These are phyloP conservation scores for Dolomedes plantarius DNA, from an alignment of 2,888 invertebrate species.

Conservation along the genomic window DNA sequence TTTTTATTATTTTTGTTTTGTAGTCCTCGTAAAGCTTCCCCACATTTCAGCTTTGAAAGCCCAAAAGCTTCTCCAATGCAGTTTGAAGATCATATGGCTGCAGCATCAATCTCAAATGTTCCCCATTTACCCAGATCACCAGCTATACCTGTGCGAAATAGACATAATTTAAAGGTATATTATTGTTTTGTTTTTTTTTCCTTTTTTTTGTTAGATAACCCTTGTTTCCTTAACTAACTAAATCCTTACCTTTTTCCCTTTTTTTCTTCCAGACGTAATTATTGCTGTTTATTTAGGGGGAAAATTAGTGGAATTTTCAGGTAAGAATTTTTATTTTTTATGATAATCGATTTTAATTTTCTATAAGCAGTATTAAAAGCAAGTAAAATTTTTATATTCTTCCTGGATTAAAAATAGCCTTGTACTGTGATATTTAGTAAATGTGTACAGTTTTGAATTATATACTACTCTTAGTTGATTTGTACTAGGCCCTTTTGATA, in stretches of 20 bases:
- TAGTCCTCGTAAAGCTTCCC: constrained; percentile 59
- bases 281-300: background rate
- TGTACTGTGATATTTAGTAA: too few species aligned
- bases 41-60: constrained; percentile 48
- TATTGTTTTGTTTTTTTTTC: background rate
- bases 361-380: too few species aligned
- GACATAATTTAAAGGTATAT: constrained; percentile 28
- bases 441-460: too few species aligned
- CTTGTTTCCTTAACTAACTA: too few species aligned
- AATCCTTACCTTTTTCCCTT: background rate
- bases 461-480: too few species aligned
- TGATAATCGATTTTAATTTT: too few species aligned
- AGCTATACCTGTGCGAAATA: constrained; percentile 68
- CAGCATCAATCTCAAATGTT: constrained; percentile 16
- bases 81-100: constrained; percentile 58
- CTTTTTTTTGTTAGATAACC: background rate
- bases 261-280: constrained; percentile 22
- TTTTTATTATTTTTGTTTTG: background rate
- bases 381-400: too few species aligned
- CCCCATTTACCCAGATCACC: constrained; percentile 64
- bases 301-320: background rate
- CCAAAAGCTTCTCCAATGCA: constrained; percentile 19
- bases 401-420: too few species aligned
- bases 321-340: too few species aligned
- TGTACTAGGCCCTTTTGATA: too few species aligned